Percentiles rank a stretch among this genome's conserved stretches.
phyloP scores from a whole-genome alignment of 2,113 vertebrate genomes.

The Phocoena phocoena region DNA sequence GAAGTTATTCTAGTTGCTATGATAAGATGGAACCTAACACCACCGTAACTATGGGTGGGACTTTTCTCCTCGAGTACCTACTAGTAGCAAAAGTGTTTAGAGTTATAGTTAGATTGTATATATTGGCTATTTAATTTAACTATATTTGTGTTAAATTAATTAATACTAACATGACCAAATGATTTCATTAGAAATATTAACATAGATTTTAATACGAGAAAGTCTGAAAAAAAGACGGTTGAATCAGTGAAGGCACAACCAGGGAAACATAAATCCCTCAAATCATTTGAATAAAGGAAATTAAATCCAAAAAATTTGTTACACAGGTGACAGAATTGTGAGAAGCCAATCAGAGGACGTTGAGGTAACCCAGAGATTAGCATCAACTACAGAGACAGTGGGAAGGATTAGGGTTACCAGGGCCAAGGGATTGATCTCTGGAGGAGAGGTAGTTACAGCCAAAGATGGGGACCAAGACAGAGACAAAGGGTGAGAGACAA shows the following conservation, averaged over 20 bases:
- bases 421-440: background rate
- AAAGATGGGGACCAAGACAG: background rate
- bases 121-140: background rate
- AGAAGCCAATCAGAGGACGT: background rate
- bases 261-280: background rate
- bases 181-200: background rate
- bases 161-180: background rate
- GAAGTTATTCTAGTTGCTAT: background rate
- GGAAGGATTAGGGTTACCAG: background rate
- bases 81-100: slow-evolving; percentile 16
- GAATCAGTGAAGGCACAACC: background rate
- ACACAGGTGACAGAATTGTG: background rate
- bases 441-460: background rate
- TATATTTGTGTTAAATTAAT: background rate
- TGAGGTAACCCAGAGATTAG: background rate
- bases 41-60: background rate
- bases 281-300: background rate
- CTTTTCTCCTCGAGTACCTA: background rate
- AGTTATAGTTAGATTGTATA: background rate
- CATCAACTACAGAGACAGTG: background rate
- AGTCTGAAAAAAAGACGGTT: background rate
- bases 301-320: background rate
- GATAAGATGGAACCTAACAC: background rate
- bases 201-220: slow-evolving; percentile 25
- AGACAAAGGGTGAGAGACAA: background rate